Base-by-base conservation (phyloP, 2,113 vertebrate species). In the Gila orcuttii region DNA sequence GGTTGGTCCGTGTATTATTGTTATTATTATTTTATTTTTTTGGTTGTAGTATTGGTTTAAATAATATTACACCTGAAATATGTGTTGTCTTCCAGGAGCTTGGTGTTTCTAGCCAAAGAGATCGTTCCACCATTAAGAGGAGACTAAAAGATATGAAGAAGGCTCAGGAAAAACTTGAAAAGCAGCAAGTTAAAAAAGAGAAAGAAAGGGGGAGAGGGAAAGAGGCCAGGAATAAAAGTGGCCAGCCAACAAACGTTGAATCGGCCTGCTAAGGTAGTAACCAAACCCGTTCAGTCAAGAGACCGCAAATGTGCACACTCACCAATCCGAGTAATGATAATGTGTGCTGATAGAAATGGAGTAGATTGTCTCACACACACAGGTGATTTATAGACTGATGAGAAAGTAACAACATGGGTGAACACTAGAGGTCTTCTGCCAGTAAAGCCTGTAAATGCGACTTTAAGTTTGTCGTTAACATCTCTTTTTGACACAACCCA, bases 101-200 rank as follows among this genome's bases (percentile, higher is more conserved):
- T 75, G 96, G 96, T 25, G 95, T 96, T 90, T 93, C 94, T 84
- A 96, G 94, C 91, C 96, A 96, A 89, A 94, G 92, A 79, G 94
- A 96, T 75, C 91, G 95, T 82, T 90, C 93, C 82, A 93, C 89
- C 36, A 94, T 95, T 87, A 94, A 95, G 91, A 96, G 94, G 84
- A 96, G 94, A 89, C 93, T 95, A 25, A 95, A 94, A 85, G 94
- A 95, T 91, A 95, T 96, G 90, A 94, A 92, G 89, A 95, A 94
- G 93, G 91, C 93, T 77, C 93, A 95, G 90, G 94, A 95, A 86
- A 96, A 95, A 92, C 78, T 93, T 85, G 94, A 94, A 88, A 95
- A 95, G 69, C 93, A 94, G 85, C 93, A 91, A 86, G 94, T 94
- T 84, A 96, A 95, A 88, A 95, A 93, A 73, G 84, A 78, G 25